These are phyloP conservation scores for Mythimna impura DNA, from an alignment of 2,888 invertebrate genomes.

Conservation along the genomic window DNA sequence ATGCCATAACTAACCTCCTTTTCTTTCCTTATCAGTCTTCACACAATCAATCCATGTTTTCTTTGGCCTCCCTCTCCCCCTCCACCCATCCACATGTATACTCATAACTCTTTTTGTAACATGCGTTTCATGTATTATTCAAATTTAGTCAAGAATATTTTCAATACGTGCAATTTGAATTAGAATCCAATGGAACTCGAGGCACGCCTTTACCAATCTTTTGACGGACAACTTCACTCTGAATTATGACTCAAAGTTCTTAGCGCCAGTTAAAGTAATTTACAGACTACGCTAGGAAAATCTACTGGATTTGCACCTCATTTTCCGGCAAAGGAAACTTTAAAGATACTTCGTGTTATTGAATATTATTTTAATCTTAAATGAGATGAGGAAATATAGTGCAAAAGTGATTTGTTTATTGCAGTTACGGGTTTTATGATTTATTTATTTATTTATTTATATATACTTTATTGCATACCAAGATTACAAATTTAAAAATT, in stretches of 20 bases:
- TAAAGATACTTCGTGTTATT: neutral
- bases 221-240: constrained; percentile 24
- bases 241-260: constrained; percentile 22
- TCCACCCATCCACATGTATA: too few relatives aligned
- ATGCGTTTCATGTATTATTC: too few relatives aligned
- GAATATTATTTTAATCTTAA: constrained; percentile 2
- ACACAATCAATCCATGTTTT: too few relatives aligned
- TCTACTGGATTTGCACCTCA: constrained; percentile 24
- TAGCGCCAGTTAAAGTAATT: constrained; percentile 14
- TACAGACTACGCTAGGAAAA: neutral
- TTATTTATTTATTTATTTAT: too few relatives aligned
- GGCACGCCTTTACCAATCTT: neutral
- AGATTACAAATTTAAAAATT: too few relatives aligned
- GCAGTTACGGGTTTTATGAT: too few relatives aligned
- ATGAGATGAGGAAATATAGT: neutral
- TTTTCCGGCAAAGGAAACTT: constrained; percentile 14
- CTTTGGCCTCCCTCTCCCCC: too few relatives aligned
- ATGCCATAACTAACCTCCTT: too few relatives aligned
- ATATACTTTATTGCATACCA: too few relatives aligned
- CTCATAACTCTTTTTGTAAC: too few relatives aligned
- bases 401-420: too few relatives aligned
- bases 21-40: too few relatives aligned
- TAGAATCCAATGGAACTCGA: neutral
- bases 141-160: neutral
- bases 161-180: neutral